Conservation (phyloP, 2,888 invertebrate species). For the Lutraria lutraria region DNA sequence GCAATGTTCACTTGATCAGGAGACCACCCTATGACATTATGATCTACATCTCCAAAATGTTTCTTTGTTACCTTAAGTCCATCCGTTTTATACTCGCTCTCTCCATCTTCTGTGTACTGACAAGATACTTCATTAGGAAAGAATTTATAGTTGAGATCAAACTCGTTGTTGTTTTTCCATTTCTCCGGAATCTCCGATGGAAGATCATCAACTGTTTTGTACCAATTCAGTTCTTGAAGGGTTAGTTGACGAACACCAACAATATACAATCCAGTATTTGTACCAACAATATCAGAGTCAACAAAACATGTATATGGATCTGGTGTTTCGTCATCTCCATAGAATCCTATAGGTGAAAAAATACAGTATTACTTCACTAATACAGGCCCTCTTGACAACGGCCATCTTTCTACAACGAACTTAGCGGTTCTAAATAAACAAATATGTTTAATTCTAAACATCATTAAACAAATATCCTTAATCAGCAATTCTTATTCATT, state of each 20-base stretch:
- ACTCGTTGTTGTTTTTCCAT: constrained; percentile 77
- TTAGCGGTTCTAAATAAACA: too few relatives aligned
- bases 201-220: constrained; percentile 72
- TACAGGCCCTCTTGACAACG: neutral
- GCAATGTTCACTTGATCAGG: too few relatives aligned
- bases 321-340: constrained; percentile 43
- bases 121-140: constrained; percentile 85
- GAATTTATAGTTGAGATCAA: constrained; percentile 85
- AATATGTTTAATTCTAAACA: too few relatives aligned
- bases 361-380: neutral
- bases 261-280: constrained; percentile 83
- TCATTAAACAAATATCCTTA: too few relatives aligned
- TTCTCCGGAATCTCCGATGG: constrained; percentile 73
- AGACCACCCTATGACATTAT: too few relatives aligned
- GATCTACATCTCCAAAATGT: neutral
- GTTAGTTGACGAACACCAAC: constrained; percentile 83
- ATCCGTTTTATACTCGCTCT: constrained; percentile 80
- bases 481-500: too few relatives aligned
- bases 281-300: constrained; percentile 71
- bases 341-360: constrained; percentile 45
- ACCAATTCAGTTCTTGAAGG: constrained; percentile 77
- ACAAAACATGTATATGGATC: constrained; percentile 80
- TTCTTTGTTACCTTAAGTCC: constrained; percentile 78
- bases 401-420: neutral
- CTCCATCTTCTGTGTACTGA: constrained; percentile 82